phyloP scores from a whole-genome alignment of 2,113 vertebrate species.

The Ammodytes dubius region DNA sequence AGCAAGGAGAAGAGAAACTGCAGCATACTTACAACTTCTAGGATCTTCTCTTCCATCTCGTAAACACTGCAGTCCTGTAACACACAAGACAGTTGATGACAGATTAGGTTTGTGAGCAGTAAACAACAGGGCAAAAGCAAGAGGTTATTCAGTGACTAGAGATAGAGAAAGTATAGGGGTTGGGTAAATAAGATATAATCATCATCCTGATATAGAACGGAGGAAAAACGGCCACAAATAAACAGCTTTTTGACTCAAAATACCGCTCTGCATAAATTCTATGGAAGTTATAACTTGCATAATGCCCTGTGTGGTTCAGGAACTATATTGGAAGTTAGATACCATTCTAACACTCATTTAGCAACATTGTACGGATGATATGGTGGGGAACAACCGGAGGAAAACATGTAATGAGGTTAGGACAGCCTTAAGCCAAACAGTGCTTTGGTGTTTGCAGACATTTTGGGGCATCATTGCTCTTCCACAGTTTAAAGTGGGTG shows the following conservation, averaged over 20 bases:
- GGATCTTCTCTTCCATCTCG: slow-evolving; percentile 98
- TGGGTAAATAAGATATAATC: slow-evolving; percentile 67
- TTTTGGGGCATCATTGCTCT: slow-evolving; percentile 14
- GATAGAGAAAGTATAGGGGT: slow-evolving; percentile 58
- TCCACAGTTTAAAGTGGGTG: slow-evolving; percentile 12
- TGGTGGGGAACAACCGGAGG: background rate
- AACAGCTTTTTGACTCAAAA: slow-evolving; percentile 73
- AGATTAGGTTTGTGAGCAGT: slow-evolving; percentile 47
- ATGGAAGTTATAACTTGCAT: slow-evolving; percentile 68
- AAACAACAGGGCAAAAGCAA: slow-evolving; percentile 48
- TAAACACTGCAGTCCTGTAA: slow-evolving; percentile 93
- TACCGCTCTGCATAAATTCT: slow-evolving; percentile 59
- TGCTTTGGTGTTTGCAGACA: slow-evolving; percentile 9
- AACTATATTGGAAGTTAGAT: slow-evolving; percentile 50
- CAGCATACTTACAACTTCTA: slow-evolving; percentile 91
- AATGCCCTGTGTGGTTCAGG: slow-evolving; percentile 50
- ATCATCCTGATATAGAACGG: slow-evolving; percentile 67
- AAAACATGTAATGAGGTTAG: slow-evolving; percentile 23
- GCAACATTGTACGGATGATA: slow-evolving; percentile 29
- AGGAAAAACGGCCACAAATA: slow-evolving; percentile 71
- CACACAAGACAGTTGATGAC: slow-evolving; percentile 64
- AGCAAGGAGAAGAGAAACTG: background rate
- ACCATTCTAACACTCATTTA: slow-evolving; percentile 22
- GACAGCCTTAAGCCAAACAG: slow-evolving; percentile 18
- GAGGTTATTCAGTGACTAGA: slow-evolving; percentile 24